Conservation (phyloP, 2,113 vertebrate species). For the Scalopus aquaticus region DNA sequence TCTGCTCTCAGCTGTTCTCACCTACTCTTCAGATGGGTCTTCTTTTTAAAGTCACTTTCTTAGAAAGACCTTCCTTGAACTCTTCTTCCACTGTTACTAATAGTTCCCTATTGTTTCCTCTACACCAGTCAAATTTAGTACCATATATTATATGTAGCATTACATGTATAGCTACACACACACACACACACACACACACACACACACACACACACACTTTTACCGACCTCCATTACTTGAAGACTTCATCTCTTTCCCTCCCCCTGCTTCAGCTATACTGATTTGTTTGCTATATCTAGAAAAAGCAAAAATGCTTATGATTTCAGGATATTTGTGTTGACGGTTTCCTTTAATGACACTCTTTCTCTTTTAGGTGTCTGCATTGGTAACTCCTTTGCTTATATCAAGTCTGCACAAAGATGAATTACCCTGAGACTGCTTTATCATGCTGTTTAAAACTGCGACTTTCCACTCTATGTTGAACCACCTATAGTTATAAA, state of each 20-base stretch:
- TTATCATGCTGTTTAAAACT: not conserved
- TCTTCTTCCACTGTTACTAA: not conserved
- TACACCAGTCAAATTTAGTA: not conserved
- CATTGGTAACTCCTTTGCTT: not conserved
- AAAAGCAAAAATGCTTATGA: not conserved
- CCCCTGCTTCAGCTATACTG: accelerated
- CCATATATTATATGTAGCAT: not conserved
- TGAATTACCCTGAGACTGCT: not conserved
- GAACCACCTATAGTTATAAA: no score
- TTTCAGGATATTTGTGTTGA: not conserved
- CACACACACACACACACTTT: not conserved
- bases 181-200: not conserved
- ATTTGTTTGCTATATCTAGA: not conserved
- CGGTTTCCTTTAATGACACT: not conserved
- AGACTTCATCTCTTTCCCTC: not conserved
- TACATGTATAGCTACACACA: not conserved
- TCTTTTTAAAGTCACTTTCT: not conserved
- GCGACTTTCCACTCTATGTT: not conserved
- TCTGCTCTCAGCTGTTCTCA: not conserved
- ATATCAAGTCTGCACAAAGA: not conserved
- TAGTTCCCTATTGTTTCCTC: not conserved
- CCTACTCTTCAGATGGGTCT: not conserved
- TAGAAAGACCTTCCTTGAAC: not conserved
- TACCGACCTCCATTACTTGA: not conserved
- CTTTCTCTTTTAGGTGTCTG: not conserved